These are phyloP conservation scores for Tokudaia muenninki DNA, from an alignment of 2,797 vertebrate species.

Conservation along the genomic window DNA sequence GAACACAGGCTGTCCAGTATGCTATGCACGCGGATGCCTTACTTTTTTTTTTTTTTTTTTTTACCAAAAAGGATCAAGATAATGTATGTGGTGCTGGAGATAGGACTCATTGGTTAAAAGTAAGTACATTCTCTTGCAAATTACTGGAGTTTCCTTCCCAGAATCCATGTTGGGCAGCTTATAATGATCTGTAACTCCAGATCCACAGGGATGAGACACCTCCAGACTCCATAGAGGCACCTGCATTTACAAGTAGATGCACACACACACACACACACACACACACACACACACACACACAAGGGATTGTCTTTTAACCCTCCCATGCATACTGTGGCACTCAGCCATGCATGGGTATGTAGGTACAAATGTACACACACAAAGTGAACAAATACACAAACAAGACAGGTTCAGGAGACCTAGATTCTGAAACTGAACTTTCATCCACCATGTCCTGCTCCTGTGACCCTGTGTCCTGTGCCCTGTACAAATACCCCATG, in stretches of 20 bases:
- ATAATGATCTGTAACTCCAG: neutral
- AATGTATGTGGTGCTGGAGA: neutral
- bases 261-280: neutral
- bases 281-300: neutral
- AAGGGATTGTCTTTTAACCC: neutral
- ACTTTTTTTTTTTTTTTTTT: neutral
- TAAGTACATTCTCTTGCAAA: neutral
- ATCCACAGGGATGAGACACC: neutral
- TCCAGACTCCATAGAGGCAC: neutral
- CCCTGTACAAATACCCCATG: neutral
- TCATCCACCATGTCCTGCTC: neutral
- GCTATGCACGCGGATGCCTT: neutral
- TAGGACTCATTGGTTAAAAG: too few relatives aligned
- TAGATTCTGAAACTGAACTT: neutral
- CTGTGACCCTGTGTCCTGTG: neutral
- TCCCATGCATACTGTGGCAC: neutral
- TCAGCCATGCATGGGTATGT: neutral
- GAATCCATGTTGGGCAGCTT: neutral
- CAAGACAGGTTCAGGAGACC: neutral
- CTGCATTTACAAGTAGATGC: neutral
- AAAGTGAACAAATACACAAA: neutral
- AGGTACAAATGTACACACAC: neutral
- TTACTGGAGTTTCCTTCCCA: neutral
- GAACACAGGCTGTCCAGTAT: neutral
- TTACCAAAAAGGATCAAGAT: slow-evolving; percentile 17